Evolutionary conservation across 1,140 invertebrate genomes (phyloP).

Genomic region (Neomicropteryx cornuta): DNA sequence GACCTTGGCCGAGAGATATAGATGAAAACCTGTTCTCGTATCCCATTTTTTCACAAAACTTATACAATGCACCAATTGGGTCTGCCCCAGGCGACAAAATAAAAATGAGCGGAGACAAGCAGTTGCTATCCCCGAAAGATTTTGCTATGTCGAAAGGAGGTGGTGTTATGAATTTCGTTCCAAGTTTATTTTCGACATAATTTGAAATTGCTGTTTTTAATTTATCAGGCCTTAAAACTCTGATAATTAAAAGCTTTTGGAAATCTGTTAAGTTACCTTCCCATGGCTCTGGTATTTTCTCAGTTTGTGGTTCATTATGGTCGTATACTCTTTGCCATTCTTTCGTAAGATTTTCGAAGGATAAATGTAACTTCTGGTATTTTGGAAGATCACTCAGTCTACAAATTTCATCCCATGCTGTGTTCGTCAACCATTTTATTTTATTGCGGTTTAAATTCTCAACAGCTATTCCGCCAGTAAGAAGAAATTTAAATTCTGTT

Average conservation of each 20-base stretch:
- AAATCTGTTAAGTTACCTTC: constrained; percentile 48
- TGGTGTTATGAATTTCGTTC: constrained; percentile 60
- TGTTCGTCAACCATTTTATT: constrained; percentile 58
- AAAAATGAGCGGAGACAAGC: constrained; percentile 66
- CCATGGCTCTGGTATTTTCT: constrained; percentile 46
- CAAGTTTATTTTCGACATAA: constrained; percentile 55
- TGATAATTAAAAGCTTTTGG: constrained; percentile 61
- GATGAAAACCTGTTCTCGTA: constrained; percentile 57
- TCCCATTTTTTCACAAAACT: constrained; percentile 61
- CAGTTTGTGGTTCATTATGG: constrained; percentile 45
- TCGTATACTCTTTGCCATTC: constrained; percentile 62
- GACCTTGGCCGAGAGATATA: constrained; percentile 77
- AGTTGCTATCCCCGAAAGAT: constrained; percentile 66
- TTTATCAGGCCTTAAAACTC: constrained; percentile 68
- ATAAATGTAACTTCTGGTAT: constrained; percentile 39
- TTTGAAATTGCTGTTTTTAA: constrained; percentile 41
- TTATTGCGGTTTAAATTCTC: constrained; percentile 54
- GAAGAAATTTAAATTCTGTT: constrained; percentile 59
- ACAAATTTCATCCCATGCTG: constrained; percentile 66
- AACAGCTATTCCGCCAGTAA: constrained; percentile 59
- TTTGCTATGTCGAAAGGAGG: constrained; percentile 69
- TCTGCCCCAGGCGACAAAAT: constrained; percentile 76
- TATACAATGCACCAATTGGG: constrained; percentile 57
- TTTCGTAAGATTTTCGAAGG: constrained; percentile 35
- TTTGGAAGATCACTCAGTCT: constrained; percentile 44